These are phyloP conservation scores for Crotalus helleri DNA, from an alignment of 2,113 vertebrate species.

Conservation along the genomic window DNA sequence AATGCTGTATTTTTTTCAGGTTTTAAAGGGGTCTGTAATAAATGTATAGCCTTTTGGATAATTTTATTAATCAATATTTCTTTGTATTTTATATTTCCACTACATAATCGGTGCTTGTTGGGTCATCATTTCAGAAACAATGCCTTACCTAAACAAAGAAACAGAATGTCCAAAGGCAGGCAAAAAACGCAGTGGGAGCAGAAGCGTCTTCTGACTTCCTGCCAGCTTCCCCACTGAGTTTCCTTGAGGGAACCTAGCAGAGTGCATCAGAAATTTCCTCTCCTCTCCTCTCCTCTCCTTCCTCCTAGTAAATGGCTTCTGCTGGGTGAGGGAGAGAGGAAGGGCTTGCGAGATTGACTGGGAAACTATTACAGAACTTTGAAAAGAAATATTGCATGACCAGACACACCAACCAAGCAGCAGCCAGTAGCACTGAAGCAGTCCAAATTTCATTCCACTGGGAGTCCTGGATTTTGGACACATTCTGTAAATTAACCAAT, in stretches of 20 bases:
- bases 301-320: not conserved
- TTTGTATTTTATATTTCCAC: not conserved
- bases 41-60: not conserved
- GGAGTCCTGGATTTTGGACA: not conserved
- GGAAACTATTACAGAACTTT: not conserved
- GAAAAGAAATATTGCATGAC: not conserved
- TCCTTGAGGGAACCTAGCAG: not conserved
- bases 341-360: not conserved
- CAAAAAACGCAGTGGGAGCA: not conserved
- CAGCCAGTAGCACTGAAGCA: not conserved
- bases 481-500: not conserved
- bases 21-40: not conserved
- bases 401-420: not conserved
- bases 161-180: not conserved
- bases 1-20: not conserved
- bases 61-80: not conserved
- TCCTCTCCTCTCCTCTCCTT: not conserved
- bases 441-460: not conserved
- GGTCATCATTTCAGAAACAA: not conserved
- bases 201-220: not conserved
- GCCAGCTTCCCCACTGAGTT: not conserved
- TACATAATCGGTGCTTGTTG: not conserved
- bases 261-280: not conserved
- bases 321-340: not conserved
- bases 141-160: not conserved